Conservation (phyloP, 2,797 vertebrate genomes). For the Rallus crepitans region DNA sequence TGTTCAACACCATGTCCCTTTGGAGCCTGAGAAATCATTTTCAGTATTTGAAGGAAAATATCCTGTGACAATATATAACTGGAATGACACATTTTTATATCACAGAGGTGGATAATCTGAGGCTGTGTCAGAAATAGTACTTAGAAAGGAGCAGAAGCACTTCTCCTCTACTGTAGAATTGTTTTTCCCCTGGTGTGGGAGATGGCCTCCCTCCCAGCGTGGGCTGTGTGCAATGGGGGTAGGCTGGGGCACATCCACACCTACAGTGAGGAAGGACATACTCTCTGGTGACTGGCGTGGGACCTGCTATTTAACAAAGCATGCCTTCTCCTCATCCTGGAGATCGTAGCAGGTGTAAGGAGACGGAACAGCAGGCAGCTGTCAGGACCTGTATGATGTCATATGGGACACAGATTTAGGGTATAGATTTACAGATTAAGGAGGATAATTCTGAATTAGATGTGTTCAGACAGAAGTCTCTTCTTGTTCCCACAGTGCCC, state of each 20-base stretch:
- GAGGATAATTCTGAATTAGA: neutral
- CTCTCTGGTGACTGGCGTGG: neutral
- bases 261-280: neutral
- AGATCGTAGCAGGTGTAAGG: neutral
- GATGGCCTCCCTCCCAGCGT: neutral
- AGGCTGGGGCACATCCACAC: neutral
- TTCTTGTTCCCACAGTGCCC: neutral
- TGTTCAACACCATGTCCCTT: neutral
- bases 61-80: neutral
- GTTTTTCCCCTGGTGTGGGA: neutral
- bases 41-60: neutral
- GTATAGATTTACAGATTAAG: neutral
- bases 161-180: neutral
- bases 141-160: neutral
- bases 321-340: neutral
- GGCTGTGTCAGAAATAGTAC: neutral
- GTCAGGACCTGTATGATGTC: neutral
- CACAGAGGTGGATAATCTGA: neutral
- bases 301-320: neutral
- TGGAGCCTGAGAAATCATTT: neutral
- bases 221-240: fast-evolving
- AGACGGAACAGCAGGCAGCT: neutral
- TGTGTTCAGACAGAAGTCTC: neutral
- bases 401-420: neutral
- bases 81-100: neutral